phyloP scores from a whole-genome alignment of 2,888 invertebrate species.

The Actias luna region DNA sequence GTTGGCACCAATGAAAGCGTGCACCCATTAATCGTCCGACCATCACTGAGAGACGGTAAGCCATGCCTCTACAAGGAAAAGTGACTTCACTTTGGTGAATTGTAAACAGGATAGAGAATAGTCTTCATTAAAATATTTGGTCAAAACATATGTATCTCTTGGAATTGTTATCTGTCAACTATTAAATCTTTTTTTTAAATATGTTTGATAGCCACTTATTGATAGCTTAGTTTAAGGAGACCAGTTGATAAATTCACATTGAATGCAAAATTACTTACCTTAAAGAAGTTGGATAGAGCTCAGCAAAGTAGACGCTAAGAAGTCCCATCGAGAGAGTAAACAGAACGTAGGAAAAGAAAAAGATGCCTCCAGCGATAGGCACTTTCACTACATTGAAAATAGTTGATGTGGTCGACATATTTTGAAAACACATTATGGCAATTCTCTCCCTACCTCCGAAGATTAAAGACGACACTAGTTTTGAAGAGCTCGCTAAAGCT shows the following conservation, averaged over 20 bases:
- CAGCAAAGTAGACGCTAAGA: constrained; percentile 73
- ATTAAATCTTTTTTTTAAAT: no score
- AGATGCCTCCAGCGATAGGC: constrained; percentile 68
- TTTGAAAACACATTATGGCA: constrained; percentile 64
- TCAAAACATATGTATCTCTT: no score
- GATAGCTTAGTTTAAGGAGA: not conserved
- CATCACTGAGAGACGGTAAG: constrained; percentile 83
- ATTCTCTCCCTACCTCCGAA: constrained; percentile 65
- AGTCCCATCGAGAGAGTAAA: constrained; percentile 73
- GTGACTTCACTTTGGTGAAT: not conserved
- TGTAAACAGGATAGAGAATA: no score
- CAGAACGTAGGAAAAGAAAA: constrained; percentile 72
- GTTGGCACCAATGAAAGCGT: constrained; percentile 84
- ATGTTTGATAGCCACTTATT: not conserved
- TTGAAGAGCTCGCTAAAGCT: constrained; percentile 62
- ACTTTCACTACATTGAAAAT: constrained; percentile 59
- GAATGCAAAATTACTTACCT: constrained; percentile 46
- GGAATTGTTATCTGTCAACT: no score
- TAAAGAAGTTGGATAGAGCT: constrained; percentile 72
- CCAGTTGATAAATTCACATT: not conserved
- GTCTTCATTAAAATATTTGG: no score
- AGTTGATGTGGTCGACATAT: constrained; percentile 53
- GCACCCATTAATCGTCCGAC: constrained; percentile 83
- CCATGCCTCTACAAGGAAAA: constrained; percentile 77
- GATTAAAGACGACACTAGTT: constrained; percentile 67